Base-by-base conservation (phyloP, 2,888 invertebrate species). In the Lottia gigantea region DNA sequence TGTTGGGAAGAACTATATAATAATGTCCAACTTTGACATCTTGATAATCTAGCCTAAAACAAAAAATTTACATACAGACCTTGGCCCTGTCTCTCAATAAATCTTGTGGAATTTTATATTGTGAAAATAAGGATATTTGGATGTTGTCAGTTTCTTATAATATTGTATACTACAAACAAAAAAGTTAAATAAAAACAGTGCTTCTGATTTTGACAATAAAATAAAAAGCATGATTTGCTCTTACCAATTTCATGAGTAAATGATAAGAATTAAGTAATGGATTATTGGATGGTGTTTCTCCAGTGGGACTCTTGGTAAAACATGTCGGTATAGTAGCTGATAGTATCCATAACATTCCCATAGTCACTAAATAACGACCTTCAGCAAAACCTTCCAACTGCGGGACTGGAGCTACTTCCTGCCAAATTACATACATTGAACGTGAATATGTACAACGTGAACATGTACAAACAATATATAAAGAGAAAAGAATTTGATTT, bases 1-100 rank as follows among this genome's bases (percentile, higher is more conserved):
- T 95, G 94, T 73, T 94, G 93, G 81, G 93, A 92, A 70, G 95
- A 94, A 83, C 93, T 92, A 90, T 96, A 97, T 67, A 97, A 90
- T 74, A 94, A 90, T 68, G 92, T 92, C 96, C 96, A 97, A 67
- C 83, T 82, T 68, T 85, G 83, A 70, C 82, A 82, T 47, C 79
- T 73, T 19, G 79, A 76, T 55, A 86, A 68, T 25, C 81, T 75
- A 8, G 82, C 83, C 85, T 86, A 68, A 15, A 76, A 14, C 23
- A 19, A 46, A 16, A 68, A n/a, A 63, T 11, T n/a, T n/a, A 62
- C 46, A 45, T 15, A 16, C 3, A 19, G 8, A 46, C 1, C 1
- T 40, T 40, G 2, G 7, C 40, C 6, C 40, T 11, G 11, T 8
- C 7, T 11, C 11, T 40, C 11, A 40, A 8, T 8, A 40, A 6